Base-by-base conservation (phyloP, 2,113 vertebrate genomes). In the Strigops habroptila region DNA sequence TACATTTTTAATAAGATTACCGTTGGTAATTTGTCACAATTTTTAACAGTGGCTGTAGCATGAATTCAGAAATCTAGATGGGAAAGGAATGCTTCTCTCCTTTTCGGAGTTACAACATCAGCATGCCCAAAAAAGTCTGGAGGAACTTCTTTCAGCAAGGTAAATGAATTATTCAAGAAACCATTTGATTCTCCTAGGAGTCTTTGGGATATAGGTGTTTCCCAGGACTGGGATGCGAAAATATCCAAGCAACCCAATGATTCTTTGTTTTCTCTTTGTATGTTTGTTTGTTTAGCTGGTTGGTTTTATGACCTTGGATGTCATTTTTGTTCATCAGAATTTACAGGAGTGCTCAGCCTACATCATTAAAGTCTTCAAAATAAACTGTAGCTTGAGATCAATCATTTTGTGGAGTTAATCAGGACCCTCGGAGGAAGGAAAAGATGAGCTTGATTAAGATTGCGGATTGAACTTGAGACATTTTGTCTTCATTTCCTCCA, bases 381-480 rank as follows among this genome's bases (percentile, higher is more conserved):
- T 75, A 93, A 91, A 10, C 4, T 74, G 41, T 44, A 93, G 6
- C 16, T 88, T 88, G n/a, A 63, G 62, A 70, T 90, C 49, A 51
- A 52, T 55, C 5, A 93, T 85, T 93, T 63, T 80, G 46, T 75
- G 52, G 51, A 77, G 60, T 69, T 95, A 95, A 96, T 94, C 71
- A 95, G 73, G 59, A 80, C 88, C 53, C 64, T 90, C 37, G 83
- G 53, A 77, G 91, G 88, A 90, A 95, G 88, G n/a, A 74, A 88
- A 93, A 6, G 82, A 90, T 91, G 48, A 94, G 28, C 75, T 94
- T 96, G 93, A 95, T 96, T 96, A 95, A 93, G 60, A 88, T 9
- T 78, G 33, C 9, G 3, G 30, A 63, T 74, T 86, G 79, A 91
- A 80, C 94, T 41, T 88, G 59, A 82, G 67, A 69, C 6, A 33